Percentiles rank a stretch among this genome's conserved stretches.
phyloP scores from a whole-genome alignment of 2,113 vertebrate species.

The Vicugna pacos region DNA sequence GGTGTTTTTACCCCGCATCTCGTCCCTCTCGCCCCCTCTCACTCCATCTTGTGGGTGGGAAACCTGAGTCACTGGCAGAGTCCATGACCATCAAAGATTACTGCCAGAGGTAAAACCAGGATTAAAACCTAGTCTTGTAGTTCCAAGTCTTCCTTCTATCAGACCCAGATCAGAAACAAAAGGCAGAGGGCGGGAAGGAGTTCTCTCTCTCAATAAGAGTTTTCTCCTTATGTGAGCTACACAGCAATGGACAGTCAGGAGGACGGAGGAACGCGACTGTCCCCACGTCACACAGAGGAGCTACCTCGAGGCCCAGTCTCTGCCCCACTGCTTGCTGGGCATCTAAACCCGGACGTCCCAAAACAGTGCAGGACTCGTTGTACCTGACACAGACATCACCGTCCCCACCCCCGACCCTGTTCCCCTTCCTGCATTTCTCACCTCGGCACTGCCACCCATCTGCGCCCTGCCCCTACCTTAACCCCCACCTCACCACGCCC shows the following conservation, averaged over 20 bases:
- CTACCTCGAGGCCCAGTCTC: background rate
- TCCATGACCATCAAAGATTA: background rate
- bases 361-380: no score
- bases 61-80: background rate
- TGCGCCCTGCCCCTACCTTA: background rate
- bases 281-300: background rate
- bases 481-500: background rate
- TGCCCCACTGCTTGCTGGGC: background rate
- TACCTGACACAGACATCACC: background rate
- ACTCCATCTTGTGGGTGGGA: background rate
- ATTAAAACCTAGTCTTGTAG: background rate
- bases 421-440: background rate
- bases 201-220: background rate
- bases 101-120: background rate
- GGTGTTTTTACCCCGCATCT: background rate
- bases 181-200: background rate
- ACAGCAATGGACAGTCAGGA: background rate
- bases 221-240: background rate
- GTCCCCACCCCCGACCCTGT: no score
- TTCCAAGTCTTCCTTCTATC: background rate
- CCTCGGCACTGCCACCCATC: background rate
- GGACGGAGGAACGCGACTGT: background rate
- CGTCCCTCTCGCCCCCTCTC: background rate
- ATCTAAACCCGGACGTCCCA: background rate
- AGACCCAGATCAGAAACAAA: background rate